Conservation (phyloP, 2,113 vertebrate species). For the Sceloporus tristichus region DNA sequence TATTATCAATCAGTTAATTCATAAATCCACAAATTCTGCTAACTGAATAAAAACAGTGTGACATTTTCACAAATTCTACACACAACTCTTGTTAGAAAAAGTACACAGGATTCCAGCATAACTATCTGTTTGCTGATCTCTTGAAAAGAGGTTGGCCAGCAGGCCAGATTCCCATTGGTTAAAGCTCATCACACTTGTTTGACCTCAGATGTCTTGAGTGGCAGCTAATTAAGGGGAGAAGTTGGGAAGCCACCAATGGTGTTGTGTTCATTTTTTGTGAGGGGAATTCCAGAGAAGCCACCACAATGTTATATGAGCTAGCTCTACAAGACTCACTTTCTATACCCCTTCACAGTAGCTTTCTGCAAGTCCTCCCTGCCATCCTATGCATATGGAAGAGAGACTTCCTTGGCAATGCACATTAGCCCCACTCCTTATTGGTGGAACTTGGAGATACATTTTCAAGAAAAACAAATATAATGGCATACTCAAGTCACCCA, state of each 20-base stretch:
- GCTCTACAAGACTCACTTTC: background rate
- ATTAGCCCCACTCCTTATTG: background rate
- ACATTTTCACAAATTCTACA: background rate
- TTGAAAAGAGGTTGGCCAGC: background rate
- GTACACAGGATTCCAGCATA: background rate
- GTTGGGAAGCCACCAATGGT: background rate
- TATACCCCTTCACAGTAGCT: background rate
- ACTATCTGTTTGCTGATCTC: background rate
- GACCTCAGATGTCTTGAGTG: background rate
- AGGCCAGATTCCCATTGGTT: background rate
- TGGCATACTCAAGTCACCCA: background rate
- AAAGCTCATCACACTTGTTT: background rate
- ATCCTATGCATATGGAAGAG: background rate
- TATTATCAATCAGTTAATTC: background rate
- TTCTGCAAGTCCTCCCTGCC: background rate
- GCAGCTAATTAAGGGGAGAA: too few relatives aligned
- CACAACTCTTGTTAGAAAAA: background rate
- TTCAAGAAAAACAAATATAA: background rate
- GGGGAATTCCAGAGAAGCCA: background rate
- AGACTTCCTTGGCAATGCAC: background rate
- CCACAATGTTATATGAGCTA: background rate
- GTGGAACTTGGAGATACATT: background rate
- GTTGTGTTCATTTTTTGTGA: background rate
- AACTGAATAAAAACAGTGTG: background rate
- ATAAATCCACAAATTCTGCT: background rate